These are phyloP conservation scores for Pogonocichla stellata DNA, from an alignment of 2,113 vertebrate genomes.

Conservation along the genomic window DNA sequence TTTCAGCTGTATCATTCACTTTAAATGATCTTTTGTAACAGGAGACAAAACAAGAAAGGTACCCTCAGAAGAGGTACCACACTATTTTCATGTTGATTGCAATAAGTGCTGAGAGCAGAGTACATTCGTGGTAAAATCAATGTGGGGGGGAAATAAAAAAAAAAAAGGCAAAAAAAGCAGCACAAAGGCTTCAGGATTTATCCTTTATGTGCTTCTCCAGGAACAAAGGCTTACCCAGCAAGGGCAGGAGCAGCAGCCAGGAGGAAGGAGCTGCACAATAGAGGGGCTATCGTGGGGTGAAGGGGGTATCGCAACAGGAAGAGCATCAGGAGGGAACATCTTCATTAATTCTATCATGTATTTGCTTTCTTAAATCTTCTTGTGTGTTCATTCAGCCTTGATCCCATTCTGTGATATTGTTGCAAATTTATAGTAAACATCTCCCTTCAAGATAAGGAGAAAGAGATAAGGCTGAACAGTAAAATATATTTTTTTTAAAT, in stretches of 20 bases:
- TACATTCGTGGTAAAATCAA: slow-evolving; percentile 72
- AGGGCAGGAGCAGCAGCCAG: background rate
- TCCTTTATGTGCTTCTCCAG: slow-evolving; percentile 51
- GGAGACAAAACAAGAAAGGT: slow-evolving; percentile 67
- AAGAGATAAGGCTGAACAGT: background rate
- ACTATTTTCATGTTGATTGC: slow-evolving; percentile 76
- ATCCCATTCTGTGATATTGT: background rate
- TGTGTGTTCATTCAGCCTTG: background rate
- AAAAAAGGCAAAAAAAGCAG: background rate
- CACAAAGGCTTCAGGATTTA: slow-evolving; percentile 63
- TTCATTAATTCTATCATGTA: background rate
- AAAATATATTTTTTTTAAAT: background rate
- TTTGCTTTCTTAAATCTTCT: slow-evolving; percentile 19
- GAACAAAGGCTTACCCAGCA: background rate
- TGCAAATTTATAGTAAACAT: slow-evolving; percentile 4
- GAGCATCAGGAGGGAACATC: background rate
- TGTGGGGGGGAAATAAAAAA: background rate
- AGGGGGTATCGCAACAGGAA: background rate
- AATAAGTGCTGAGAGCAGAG: slow-evolving; percentile 62
- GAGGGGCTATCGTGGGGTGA: background rate
- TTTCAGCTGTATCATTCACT: slow-evolving; percentile 67
- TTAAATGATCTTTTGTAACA: slow-evolving; percentile 70
- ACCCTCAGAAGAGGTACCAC: slow-evolving; percentile 36
- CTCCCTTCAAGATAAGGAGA: background rate
- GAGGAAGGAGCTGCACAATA: background rate